A percentile compares a stretch with the other conserved stretches of the same genome.
Evolutionary conservation across 1,140 invertebrate species (phyloP).

Genomic region (Trichomalopsis sarcophagae): DNA sequence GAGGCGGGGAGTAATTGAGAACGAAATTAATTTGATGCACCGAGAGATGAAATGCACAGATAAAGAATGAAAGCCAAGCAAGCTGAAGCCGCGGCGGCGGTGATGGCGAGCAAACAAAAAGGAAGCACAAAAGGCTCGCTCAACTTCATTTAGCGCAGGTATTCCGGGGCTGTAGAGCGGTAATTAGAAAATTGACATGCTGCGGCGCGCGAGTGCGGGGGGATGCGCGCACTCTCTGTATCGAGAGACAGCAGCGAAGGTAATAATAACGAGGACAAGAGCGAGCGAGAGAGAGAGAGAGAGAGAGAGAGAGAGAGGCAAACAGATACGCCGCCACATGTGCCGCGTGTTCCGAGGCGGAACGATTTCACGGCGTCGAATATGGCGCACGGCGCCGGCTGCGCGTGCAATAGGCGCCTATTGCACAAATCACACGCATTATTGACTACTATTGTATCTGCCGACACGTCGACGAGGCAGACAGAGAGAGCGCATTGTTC

Average conservation of each 20-base stretch:
- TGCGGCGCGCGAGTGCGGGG: not conserved
- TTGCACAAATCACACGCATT: constrained; percentile 74
- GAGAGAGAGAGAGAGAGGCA: constrained; percentile 43
- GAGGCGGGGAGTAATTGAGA: not conserved
- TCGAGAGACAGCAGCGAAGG: constrained; percentile 42
- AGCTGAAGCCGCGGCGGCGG: not conserved
- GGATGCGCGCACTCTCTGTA: constrained; percentile 1
- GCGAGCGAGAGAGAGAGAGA: constrained; percentile 47
- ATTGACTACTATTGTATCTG: constrained; percentile 73
- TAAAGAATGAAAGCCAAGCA: not conserved
- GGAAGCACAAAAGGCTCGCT: not conserved
- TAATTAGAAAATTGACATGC: constrained; percentile 52
- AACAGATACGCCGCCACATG: constrained; percentile 64
- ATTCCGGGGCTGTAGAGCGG: constrained; percentile 30
- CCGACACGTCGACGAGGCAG: constrained; percentile 57
- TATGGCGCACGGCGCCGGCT: constrained; percentile 68
- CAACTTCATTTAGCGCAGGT: constrained; percentile 24
- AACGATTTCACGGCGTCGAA: constrained; percentile 70
- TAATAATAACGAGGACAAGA: constrained; percentile 66
- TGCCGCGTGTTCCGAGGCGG: constrained; percentile 68
- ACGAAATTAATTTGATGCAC: not conserved
- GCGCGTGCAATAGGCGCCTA: constrained; percentile 70
- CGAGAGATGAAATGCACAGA: not conserved
- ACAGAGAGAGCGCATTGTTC: constrained; percentile 55
- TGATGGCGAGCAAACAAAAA: not conserved